Conservation (phyloP, 2,797 vertebrate genomes). For the Schizothorax lantsangensis region DNA sequence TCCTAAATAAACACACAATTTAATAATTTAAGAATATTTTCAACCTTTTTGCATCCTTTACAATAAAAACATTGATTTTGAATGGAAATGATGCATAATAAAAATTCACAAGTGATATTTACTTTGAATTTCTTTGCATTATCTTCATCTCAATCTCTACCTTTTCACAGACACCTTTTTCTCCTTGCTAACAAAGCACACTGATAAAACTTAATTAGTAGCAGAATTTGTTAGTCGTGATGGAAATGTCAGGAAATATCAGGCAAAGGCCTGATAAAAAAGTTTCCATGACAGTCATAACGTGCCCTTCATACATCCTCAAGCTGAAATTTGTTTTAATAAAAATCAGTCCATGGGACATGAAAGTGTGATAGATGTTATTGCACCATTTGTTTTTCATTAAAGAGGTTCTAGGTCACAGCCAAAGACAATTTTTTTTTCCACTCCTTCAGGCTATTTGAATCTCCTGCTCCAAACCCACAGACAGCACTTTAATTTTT, state of each 20-base stretch:
- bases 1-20: not conserved
- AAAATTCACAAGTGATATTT: not conserved
- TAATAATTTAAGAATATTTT: not conserved
- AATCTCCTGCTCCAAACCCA: not conserved
- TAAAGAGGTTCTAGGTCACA: not conserved
- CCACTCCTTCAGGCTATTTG: not conserved
- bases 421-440: not conserved
- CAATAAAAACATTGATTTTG: not conserved
- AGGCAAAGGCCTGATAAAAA: not conserved
- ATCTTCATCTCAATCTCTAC: not conserved
- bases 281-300: not conserved
- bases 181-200: not conserved
- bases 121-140: not conserved
- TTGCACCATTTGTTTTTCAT: constrained; percentile 1
- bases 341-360: not conserved
- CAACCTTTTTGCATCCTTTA: not conserved
- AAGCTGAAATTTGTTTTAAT: not conserved
- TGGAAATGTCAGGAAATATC: no score
- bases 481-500: not conserved
- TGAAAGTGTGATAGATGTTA: constrained; percentile 3
- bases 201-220: not conserved
- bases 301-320: not conserved
- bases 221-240: not conserved
- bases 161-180: not conserved
- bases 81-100: not conserved